Evolutionary conservation across 2,113 vertebrate species (phyloP).

Genomic region (Rissa tridactyla): DNA sequence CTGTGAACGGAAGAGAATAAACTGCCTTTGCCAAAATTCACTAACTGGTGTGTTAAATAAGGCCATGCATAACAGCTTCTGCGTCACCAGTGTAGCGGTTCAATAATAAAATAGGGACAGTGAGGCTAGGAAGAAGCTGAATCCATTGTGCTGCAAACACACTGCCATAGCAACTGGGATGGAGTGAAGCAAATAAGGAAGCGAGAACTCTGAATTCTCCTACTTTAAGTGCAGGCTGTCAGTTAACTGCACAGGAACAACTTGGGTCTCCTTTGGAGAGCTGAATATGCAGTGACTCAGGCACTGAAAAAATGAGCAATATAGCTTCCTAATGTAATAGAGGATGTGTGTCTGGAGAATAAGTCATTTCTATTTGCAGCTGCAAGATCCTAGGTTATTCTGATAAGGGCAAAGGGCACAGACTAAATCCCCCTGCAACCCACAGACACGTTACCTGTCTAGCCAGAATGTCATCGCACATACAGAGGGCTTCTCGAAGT

Average conservation of each 20-base stretch:
- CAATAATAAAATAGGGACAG: not conserved
- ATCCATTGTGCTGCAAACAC: not conserved
- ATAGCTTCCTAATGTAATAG: not conserved
- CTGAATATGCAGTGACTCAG: not conserved
- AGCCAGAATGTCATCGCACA: conserved; percentile 83
- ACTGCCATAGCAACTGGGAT: not conserved
- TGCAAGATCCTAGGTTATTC: not conserved
- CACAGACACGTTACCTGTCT: conserved; percentile 82
- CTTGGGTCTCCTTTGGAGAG: not conserved
- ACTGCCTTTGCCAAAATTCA: not conserved
- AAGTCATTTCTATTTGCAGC: not conserved
- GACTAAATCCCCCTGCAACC: not conserved
- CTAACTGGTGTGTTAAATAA: not conserved
- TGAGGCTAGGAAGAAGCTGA: not conserved
- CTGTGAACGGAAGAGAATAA: not conserved
- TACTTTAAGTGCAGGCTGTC: not conserved
- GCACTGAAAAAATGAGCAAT: not conserved
- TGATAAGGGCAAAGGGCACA: not conserved
- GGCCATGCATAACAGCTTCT: not conserved
- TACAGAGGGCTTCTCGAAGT: conserved; percentile 81
- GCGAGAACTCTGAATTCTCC: not conserved
- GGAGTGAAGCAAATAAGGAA: not conserved
- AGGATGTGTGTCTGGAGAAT: not conserved
- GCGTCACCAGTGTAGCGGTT: not conserved
- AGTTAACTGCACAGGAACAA: not conserved